Conservation (phyloP, 2,888 invertebrate genomes). For the Biston stratarius region DNA sequence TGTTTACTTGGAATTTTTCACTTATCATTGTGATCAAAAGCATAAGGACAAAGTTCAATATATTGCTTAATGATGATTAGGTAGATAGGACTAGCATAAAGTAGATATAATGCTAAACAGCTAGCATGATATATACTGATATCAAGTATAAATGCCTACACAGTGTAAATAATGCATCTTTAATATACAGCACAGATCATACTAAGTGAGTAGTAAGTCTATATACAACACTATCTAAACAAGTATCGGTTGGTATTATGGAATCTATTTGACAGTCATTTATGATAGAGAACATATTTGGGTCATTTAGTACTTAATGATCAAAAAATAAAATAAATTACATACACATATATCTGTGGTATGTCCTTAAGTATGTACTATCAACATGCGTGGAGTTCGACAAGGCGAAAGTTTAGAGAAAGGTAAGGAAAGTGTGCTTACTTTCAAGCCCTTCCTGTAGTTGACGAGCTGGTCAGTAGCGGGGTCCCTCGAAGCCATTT, state of each 20-base stretch:
- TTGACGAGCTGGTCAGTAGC: slow-evolving; percentile 88
- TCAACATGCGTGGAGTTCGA: background rate
- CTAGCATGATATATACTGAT: slow-evolving; percentile 3
- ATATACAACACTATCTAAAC: background rate
- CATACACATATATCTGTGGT: background rate
- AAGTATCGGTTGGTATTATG: background rate
- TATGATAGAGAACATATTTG: slow-evolving; percentile 6
- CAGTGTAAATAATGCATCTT: slow-evolving; percentile 8
- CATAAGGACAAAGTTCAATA: slow-evolving; percentile 30
- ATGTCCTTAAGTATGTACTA: no score
- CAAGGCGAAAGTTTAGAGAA: background rate
- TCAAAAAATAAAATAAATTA: slow-evolving; percentile 1
- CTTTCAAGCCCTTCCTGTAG: slow-evolving; percentile 87
- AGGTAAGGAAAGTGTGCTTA: slow-evolving; percentile 59
- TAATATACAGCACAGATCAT: background rate
- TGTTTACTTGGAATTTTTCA: slow-evolving; percentile 19
- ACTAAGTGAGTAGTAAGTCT: background rate
- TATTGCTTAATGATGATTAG: slow-evolving; percentile 9
- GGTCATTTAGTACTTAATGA: background rate
- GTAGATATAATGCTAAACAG: slow-evolving; percentile 2
- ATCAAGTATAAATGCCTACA: background rate
- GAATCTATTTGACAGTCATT: slow-evolving; percentile 10
- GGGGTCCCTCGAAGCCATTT: slow-evolving; percentile 84
- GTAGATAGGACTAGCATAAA: background rate
- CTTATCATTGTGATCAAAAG: slow-evolving; percentile 26